Conservation (phyloP, 2,797 vertebrate species). For the Coendou prehensilis region DNA sequence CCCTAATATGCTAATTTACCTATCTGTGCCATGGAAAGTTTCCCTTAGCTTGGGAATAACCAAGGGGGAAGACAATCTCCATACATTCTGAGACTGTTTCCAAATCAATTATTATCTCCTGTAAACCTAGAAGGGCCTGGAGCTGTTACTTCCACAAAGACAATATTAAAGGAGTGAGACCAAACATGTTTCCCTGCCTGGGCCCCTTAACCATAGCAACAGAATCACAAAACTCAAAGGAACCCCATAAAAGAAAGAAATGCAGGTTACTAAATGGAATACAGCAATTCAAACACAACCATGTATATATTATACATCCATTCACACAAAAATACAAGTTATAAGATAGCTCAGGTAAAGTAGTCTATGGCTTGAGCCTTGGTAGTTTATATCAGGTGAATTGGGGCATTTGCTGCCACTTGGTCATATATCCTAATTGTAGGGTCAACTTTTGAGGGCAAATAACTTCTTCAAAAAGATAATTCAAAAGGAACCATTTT, state of each 20-base stretch:
- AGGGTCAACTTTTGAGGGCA: constrained; percentile 13
- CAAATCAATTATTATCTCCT: constrained; percentile 35
- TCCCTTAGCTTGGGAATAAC: constrained; percentile 40
- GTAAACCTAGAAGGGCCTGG: neutral
- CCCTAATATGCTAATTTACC: constrained; percentile 27
- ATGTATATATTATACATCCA: neutral
- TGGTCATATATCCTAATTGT: neutral
- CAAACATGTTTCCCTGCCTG: neutral
- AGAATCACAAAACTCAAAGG: constrained; percentile 52
- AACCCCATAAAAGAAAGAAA: constrained; percentile 40
- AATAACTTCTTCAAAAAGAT: constrained; percentile 54
- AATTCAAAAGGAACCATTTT: constrained; percentile 55
- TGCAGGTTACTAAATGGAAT: neutral
- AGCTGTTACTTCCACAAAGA: constrained; percentile 49
- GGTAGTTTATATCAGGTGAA: constrained; percentile 33
- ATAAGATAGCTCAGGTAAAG: constrained; percentile 31
- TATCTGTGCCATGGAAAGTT: neutral
- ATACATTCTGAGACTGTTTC: neutral
- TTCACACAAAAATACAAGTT: constrained; percentile 18
- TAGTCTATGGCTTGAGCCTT: neutral
- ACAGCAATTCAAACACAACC: neutral
- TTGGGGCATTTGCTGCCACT: constrained; percentile 6
- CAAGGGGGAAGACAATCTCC: neutral
- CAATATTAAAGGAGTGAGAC: constrained; percentile 47
- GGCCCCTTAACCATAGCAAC: neutral